Conservation (phyloP, 1,140 invertebrate species). For the Macrosteles quadrilineatus region DNA sequence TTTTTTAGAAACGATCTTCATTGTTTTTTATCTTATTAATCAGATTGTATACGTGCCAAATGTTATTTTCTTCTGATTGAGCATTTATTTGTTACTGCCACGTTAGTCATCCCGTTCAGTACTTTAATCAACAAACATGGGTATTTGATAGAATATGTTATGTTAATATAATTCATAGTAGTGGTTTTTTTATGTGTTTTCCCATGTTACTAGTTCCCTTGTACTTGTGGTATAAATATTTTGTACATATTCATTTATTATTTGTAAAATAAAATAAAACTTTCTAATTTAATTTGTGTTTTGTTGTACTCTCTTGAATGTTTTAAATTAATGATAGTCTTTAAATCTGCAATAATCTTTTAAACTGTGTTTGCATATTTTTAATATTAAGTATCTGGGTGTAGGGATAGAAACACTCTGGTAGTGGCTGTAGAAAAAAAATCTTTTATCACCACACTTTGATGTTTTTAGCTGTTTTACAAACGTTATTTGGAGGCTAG, state of each 20-base stretch:
- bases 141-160: not conserved
- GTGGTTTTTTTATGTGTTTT: not conserved
- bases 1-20: too few species aligned
- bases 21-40: not conserved
- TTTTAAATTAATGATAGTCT: too few species aligned
- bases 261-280: conserved; percentile 12
- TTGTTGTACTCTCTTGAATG: too few species aligned
- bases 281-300: conserved; percentile 17
- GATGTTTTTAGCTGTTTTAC: too few species aligned
- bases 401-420: too few species aligned
- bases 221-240: conserved; percentile 17
- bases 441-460: too few species aligned
- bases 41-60: not conserved
- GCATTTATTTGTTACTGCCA: not conserved
- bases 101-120: not conserved
- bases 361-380: too few species aligned
- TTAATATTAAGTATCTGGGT: too few species aligned
- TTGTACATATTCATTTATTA: conserved; percentile 11
- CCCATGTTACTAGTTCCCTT: not conserved
- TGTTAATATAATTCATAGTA: not conserved
- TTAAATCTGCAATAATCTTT: too few species aligned
- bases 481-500: too few species aligned
- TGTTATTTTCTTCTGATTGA: not conserved
- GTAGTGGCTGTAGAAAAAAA: too few species aligned
- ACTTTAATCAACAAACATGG: not conserved